A percentile compares a stretch with the other conserved stretches of the same genome.
Evolutionary conservation across 1,140 invertebrate genomes (phyloP).

Genomic region (Drosophila orena): DNA sequence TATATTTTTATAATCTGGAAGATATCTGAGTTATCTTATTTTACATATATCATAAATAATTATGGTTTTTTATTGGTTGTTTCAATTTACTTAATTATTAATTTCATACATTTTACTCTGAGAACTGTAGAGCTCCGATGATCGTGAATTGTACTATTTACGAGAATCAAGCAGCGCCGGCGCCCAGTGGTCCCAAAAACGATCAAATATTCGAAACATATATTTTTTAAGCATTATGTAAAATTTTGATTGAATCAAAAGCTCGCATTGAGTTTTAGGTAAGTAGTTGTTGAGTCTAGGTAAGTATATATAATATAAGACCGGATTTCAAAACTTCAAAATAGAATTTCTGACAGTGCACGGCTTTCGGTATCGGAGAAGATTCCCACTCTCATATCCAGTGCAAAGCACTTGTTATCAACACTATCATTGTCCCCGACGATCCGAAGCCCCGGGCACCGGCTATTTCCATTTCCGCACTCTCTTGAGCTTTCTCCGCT

Average conservation of each 20-base stretch:
- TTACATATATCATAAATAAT: no score
- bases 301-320: no score
- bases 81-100: no score
- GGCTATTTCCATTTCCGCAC: conserved; percentile 7
- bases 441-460: conserved; percentile 10
- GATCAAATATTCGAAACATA: neutral
- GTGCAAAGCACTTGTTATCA: conserved; percentile 56
- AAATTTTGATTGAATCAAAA: no score
- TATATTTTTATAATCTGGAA: no score
- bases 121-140: neutral
- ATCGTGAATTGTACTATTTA: conserved; percentile 58
- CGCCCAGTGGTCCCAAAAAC: conserved; percentile 2
- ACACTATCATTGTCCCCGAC: conserved; percentile 56
- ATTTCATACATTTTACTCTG: conserved; percentile 30
- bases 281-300: no score
- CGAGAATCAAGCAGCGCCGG: conserved; percentile 37
- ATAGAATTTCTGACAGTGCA: neutral
- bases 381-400: conserved; percentile 55
- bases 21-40: no score
- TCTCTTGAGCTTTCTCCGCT: conserved; percentile 37
- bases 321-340: neutral
- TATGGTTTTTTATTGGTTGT: no score
- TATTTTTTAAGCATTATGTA: no score
- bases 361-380: conserved; percentile 3
- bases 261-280: no score